These are phyloP conservation scores for Ornithoptera priamus DNA, from an alignment of 2,888 invertebrate genomes.

Conservation along the genomic window DNA sequence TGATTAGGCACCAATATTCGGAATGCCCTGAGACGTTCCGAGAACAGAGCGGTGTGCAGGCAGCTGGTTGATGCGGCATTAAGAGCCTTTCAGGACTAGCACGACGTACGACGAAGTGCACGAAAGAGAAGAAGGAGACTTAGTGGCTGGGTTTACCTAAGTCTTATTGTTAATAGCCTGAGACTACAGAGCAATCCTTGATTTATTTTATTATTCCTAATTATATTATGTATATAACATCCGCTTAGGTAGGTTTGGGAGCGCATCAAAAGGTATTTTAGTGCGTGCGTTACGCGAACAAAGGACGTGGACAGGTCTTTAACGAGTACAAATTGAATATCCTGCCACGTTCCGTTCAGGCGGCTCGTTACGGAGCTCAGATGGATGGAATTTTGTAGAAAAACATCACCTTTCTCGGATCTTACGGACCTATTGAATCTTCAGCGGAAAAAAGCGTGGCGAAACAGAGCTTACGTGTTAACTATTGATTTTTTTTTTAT, in stretches of 20 bases:
- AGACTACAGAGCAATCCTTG: background rate
- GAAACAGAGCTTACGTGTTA: slow-evolving; percentile 50
- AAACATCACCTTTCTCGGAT: slow-evolving; percentile 44
- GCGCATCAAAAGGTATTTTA: slow-evolving; percentile 31
- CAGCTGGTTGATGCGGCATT: no score
- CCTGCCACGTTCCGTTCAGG: slow-evolving; percentile 43
- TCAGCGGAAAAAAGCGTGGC: slow-evolving; percentile 60
- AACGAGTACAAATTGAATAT: slow-evolving; percentile 66
- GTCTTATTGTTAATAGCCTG: no score
- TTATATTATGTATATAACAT: slow-evolving; percentile 19
- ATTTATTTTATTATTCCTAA: background rate
- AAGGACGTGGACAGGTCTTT: slow-evolving; percentile 50
- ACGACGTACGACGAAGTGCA: no score
- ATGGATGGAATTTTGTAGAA: slow-evolving; percentile 45
- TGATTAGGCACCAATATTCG: no score
- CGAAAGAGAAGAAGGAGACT: no score
- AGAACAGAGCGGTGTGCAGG: no score
- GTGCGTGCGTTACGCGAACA: slow-evolving; percentile 52
- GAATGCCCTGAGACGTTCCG: no score
- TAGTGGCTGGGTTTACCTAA: no score
- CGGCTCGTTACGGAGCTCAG: slow-evolving; percentile 51
- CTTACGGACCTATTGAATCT: slow-evolving; percentile 40
- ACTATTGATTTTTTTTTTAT: slow-evolving; percentile 48
- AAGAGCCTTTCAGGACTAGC: no score
- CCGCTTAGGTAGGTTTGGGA: slow-evolving; percentile 24